These are phyloP conservation scores for Atherinosoma microstoma DNA, from an alignment of 2,797 vertebrate genomes.

Conservation along the genomic window DNA sequence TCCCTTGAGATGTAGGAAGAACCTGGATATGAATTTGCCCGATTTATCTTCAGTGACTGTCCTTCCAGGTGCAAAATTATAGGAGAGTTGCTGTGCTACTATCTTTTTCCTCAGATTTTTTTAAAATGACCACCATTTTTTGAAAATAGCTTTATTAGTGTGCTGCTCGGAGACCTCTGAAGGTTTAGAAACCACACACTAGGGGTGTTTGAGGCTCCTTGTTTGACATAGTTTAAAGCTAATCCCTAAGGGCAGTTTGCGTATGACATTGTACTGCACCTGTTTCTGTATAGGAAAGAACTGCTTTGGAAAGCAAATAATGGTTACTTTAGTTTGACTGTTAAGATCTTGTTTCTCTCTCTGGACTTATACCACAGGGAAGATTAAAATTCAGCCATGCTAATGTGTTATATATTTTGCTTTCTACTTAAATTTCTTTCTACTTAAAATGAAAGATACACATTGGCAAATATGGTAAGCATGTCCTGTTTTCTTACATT, in stretches of 20 bases:
- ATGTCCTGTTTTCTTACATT: too few species aligned
- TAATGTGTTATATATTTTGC: too few species aligned
- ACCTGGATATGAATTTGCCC: conserved; percentile 9
- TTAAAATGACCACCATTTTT: conserved; percentile 45
- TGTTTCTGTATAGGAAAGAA: neutral
- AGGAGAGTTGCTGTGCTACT: conserved; percentile 3
- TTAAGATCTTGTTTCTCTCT: neutral
- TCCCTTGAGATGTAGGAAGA: conserved; percentile 15
- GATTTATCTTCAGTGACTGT: conserved; percentile 36
- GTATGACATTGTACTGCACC: conserved; percentile 2
- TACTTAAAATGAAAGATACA: too few species aligned
- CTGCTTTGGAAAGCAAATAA: conserved; percentile 11
- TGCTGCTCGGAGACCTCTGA: conserved; percentile 33
- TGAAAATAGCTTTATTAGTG: conserved; percentile 60
- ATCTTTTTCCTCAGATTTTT: conserved; percentile 17
- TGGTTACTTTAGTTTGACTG: neutral
- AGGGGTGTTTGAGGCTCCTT: conserved; percentile 27
- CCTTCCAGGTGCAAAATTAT: conserved; percentile 31
- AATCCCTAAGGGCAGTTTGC: conserved; percentile 11
- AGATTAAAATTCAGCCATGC: neutral
- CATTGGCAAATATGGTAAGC: too few species aligned
- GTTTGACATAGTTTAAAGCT: conserved; percentile 44
- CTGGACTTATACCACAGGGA: neutral
- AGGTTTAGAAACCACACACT: conserved; percentile 18
- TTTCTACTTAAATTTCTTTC: too few species aligned